A percentile compares a stretch with the other conserved stretches of the same genome.
Conservation (phyloP, 2,888 invertebrate species). For the Philopedon plagiatum region DNA sequence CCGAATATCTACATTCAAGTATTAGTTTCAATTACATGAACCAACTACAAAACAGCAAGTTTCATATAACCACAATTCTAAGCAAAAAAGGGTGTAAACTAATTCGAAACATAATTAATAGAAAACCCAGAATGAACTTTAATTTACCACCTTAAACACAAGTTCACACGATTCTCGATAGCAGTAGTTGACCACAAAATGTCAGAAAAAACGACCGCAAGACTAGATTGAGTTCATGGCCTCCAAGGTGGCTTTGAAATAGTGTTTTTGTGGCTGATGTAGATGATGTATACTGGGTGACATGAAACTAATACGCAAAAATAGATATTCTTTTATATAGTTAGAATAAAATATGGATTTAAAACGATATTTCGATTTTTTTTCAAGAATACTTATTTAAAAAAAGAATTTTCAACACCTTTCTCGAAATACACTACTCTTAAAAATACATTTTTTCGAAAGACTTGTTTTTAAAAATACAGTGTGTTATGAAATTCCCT, state of each 20-base stretch:
- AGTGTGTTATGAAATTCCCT: no score
- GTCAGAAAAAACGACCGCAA: slow-evolving; percentile 45
- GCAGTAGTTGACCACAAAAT: slow-evolving; percentile 46
- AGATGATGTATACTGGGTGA: neutral
- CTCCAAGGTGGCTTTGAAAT: slow-evolving; percentile 24
- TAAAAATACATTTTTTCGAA: no score
- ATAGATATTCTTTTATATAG: no score
- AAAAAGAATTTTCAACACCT: no score
- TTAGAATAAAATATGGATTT: no score
- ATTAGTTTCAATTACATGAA: no score
- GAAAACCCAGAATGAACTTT: slow-evolving; percentile 23
- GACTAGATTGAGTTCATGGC: slow-evolving; percentile 47
- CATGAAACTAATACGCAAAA: no score
- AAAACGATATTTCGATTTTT: no score
- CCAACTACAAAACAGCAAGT: neutral
- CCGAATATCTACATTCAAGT: no score
- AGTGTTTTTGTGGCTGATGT: slow-evolving; percentile 25
- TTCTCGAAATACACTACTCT: no score
- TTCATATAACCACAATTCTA: neutral
- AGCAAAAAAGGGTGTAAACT: neutral
- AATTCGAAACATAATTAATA: slow-evolving; percentile 30
- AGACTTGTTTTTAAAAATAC: no score
- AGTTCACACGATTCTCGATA: slow-evolving; percentile 48
- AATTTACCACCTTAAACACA: slow-evolving; percentile 1
- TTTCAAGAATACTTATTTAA: no score